Base-by-base conservation (phyloP, 2,888 invertebrate species). In the Epistrophella euchroma region DNA sequence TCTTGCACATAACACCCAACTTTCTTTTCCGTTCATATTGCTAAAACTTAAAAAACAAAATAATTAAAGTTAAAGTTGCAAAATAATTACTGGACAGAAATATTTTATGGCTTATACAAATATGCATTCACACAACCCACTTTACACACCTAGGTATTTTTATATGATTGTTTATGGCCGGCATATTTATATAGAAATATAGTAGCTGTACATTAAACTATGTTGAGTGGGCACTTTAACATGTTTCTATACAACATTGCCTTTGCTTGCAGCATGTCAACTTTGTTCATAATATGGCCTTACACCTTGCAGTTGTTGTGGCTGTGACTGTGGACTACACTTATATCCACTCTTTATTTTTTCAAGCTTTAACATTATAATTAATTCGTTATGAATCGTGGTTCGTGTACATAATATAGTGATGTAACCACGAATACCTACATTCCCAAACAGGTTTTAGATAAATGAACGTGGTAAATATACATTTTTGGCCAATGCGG, bases 371-470 rank as follows among this genome's bases (percentile, higher is more conserved):
- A 70, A 32, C 32, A 60, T 52, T 60, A 28, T 28, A 62, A 70
- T 52, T 50, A 60, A 60, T 62, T 70, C 60, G 60, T 45, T 70
- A 70, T 60, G 50, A 58, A 52, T 28, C 77, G 40, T 28, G 70
- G 37, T 47, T 77, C 32, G 28, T 70, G 60, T 77, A 70, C 70
- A 77, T 70, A 77, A 60, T 40, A 52, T 28, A 60, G 47, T 77
- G 70, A 77, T 77, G 77, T 77, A 70, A 77, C 70, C 32, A 43
- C 50, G 28, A 70, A 60, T 77, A 60, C 70, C 58, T 71, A 22
- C 45, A 62, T 71, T 71, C 62, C 64, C 25, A 62, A 78, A 78
- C 71, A 25, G 62, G 77, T 78, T 71, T 71, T 45, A 7, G 22
- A 55, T 78, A 28, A 28, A 35, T 60, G 62, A 52, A 62, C 62